phyloP scores from a whole-genome alignment of 2,888 invertebrate species.

The Epistrophe eligans region DNA sequence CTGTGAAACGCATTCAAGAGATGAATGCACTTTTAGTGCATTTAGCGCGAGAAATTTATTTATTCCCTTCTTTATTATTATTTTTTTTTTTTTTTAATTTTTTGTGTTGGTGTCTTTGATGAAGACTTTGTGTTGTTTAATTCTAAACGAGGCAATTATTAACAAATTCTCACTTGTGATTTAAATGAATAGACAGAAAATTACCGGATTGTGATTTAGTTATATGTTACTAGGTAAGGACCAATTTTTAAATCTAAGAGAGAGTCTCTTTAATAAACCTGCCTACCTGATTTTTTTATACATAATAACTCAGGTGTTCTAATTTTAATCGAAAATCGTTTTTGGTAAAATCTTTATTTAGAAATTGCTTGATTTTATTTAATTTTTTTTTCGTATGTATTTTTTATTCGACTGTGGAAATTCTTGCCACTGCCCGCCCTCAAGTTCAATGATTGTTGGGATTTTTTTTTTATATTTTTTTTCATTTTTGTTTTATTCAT shows the following conservation, averaged over 20 bases:
- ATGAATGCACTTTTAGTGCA: slow-evolving; percentile 76
- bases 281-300: neutral
- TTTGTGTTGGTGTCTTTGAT: slow-evolving; percentile 10
- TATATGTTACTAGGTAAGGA: slow-evolving; percentile 11
- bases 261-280: neutral
- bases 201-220: neutral
- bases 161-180: slow-evolving; percentile 32
- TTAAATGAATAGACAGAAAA: neutral
- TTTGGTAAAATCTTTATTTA: slow-evolving; percentile 50
- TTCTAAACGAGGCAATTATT: slow-evolving; percentile 31
- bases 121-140: slow-evolving; percentile 37
- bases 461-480: neutral
- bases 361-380: slow-evolving; percentile 22
- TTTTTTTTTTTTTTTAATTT: neutral
- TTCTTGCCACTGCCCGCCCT: slow-evolving; percentile 48
- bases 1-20: slow-evolving; percentile 74
- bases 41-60: slow-evolving; percentile 67
- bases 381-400: neutral
- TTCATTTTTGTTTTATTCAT: slow-evolving; percentile 39
- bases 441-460: slow-evolving; percentile 70
- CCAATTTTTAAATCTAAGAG: slow-evolving; percentile 17
- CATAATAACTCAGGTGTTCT: slow-evolving; percentile 25
- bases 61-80: slow-evolving; percentile 44
- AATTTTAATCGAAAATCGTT: slow-evolving; percentile 52
- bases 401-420: slow-evolving; percentile 43